A percentile compares a stretch with the other conserved stretches of the same genome.
phyloP scores from a whole-genome alignment of 2,888 invertebrate species.

The Polyploca ridens region DNA sequence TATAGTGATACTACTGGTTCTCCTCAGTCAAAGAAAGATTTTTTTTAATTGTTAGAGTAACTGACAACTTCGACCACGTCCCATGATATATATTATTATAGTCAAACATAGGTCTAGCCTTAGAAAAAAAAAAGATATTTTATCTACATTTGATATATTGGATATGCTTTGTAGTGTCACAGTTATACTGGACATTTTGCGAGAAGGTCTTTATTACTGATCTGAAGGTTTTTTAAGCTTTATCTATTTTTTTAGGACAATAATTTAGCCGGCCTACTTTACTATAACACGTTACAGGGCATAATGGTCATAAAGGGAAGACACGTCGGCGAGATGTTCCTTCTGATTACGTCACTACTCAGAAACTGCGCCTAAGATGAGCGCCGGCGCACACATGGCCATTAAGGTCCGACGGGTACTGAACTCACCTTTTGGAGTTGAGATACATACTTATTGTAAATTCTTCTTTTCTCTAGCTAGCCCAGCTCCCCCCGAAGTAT shows the following conservation, averaged over 20 bases:
- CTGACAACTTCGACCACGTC: too few species aligned
- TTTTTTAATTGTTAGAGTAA: too few species aligned
- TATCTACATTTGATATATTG: too few species aligned
- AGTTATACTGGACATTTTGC: too few species aligned
- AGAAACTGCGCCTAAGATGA: conserved; percentile 56
- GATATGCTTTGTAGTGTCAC: too few species aligned
- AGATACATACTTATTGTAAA: not conserved
- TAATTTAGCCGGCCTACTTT: not conserved
- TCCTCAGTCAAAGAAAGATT: not conserved
- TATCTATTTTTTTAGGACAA: too few species aligned
- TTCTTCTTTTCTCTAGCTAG: too few species aligned
- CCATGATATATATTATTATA: too few species aligned
- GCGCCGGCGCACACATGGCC: conserved; percentile 46
- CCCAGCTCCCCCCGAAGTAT: too few species aligned
- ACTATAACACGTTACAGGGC: not conserved
- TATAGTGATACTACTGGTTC: not conserved
- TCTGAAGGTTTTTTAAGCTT: not conserved
- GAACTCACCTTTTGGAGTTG: not conserved
- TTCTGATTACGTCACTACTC: conserved; percentile 61
- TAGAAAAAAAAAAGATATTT: too few species aligned
- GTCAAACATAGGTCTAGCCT: too few species aligned
- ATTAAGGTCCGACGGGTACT: conserved; percentile 52
- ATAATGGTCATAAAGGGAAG: conserved; percentile 7
- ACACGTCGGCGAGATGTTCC: conserved; percentile 23
- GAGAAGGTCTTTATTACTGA: too few species aligned